These are phyloP conservation scores for Salvator merianae DNA, from an alignment of 2,113 vertebrate species.

Conservation along the genomic window DNA sequence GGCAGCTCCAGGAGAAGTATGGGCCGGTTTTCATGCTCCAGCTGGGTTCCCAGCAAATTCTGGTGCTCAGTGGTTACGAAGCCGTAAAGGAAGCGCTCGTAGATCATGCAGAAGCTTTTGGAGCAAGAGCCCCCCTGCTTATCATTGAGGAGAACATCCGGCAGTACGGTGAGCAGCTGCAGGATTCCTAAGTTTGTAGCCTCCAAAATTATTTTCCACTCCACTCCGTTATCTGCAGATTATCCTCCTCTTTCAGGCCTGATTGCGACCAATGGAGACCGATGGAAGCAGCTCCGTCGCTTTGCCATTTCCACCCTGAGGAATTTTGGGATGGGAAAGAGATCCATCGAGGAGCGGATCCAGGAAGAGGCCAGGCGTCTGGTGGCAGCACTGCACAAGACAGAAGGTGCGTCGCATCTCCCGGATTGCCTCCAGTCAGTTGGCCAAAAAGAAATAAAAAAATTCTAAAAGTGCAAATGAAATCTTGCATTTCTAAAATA, in stretches of 20 bases:
- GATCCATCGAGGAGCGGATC: constrained; percentile 56
- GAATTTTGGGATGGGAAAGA: constrained; percentile 59
- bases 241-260: not conserved
- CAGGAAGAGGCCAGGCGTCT: constrained; percentile 52
- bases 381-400: constrained; percentile 42
- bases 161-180: constrained; percentile 47
- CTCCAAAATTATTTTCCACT: too few species aligned
- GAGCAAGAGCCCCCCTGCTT: constrained; percentile 36
- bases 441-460: too few species aligned
- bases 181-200: too few species aligned
- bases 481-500: too few species aligned
- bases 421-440: too few species aligned
- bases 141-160: too few species aligned
- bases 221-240: too few species aligned
- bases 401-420: constrained; percentile 35
- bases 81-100: constrained; percentile 59
- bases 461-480: too few species aligned
- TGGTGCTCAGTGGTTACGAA: constrained; percentile 58
- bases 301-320: constrained; percentile 57
- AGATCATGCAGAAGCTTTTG: constrained; percentile 52
- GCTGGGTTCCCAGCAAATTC: constrained; percentile 54
- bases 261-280: constrained; percentile 36
- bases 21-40: constrained; percentile 60
- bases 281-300: constrained; percentile 53
- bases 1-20: constrained; percentile 27